A percentile compares a stretch with the other conserved stretches of the same genome.
phyloP scores from a whole-genome alignment of 2,888 invertebrate genomes.

The Temnothorax unifasciatus region DNA sequence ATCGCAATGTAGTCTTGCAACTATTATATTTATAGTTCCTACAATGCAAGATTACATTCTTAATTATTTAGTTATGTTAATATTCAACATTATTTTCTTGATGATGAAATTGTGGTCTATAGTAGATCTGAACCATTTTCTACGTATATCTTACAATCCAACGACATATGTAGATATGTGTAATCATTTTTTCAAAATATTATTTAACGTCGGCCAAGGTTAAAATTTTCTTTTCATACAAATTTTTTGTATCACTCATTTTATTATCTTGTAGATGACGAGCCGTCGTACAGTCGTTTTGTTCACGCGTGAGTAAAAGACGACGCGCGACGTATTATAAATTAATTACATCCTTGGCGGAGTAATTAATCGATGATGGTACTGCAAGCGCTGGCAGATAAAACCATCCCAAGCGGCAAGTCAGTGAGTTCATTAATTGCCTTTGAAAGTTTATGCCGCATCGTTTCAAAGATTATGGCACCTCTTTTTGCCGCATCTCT shows the following conservation, averaged over 20 bases:
- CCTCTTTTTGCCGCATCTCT: not conserved
- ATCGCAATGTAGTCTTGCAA: not conserved
- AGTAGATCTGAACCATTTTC: not conserved
- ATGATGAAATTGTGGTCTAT: not conserved
- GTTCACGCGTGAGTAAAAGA: not conserved
- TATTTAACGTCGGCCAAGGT: not conserved
- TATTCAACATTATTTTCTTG: not conserved
- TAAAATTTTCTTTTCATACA: not conserved
- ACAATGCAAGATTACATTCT: not conserved
- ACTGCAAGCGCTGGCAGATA: conserved; percentile 14
- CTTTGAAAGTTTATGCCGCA: conserved; percentile 8
- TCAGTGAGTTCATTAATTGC: conserved; percentile 21
- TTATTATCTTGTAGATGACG: not conserved
- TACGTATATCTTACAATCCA: not conserved
- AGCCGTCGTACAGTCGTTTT: not conserved
- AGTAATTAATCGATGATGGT: conserved; percentile 25
- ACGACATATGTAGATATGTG: not conserved
- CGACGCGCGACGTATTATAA: not conserved
- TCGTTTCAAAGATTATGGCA: conserved; percentile 15
- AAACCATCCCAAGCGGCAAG: not conserved
- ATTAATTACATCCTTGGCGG: conserved; percentile 8
- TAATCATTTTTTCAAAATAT: not conserved
- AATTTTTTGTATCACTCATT: not conserved
- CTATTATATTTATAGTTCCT: not conserved
- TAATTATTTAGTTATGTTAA: not conserved